Evolutionary conservation across 1,140 invertebrate genomes (phyloP), one percentile per base, ranked within the genome.

Genomic region (Macrotrachela quadricornifera): DNA sequence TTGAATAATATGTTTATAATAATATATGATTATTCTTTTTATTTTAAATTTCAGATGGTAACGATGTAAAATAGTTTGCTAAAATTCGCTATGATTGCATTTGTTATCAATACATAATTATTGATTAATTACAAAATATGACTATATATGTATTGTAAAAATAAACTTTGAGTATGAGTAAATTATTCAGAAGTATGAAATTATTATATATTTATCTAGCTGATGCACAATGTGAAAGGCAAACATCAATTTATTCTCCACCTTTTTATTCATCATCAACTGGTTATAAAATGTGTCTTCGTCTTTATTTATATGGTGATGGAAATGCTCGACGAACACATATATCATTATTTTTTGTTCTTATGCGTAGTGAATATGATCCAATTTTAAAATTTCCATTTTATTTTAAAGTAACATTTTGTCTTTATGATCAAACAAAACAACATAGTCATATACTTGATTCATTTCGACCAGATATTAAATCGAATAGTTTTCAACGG

Each of bases 221-320:
- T 30, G 63, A 65, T 15, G 62, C 64, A 0, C 57, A 58, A 2
- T 56, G 55, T 36, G 63, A 63, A 11, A 55, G 58, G 13, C 62
- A 60, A 0, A 46, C 61, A 4, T 64, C 62, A 9, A 44, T 66
- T 18, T 68, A 64, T 51, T 64, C 62, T 16, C 64, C 65, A 50
- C 66, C 66, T 9, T 68, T 69, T 55, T 68, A 66, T 48, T 63
- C 64, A 0, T 40, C 37, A 10, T 36, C 42, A 14, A 63, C 58
- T 52, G 64, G 67, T 9, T 69, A 69, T 56, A 57, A 56, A 50
- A 55, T 57, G 50, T 51, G 49, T 18, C 14, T 42, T 9, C 40
- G 49, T 10, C 14, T 57, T 15, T 51, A 48, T 38, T 38, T 51
- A n/a, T 51, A 57, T 51, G 57, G 57, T 10, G 54, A 55, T 21